Evolutionary conservation across 1,140 invertebrate genomes (phyloP), one percentile per base, ranked within the genome.

Genomic region (Drosophila arawakana): DNA sequence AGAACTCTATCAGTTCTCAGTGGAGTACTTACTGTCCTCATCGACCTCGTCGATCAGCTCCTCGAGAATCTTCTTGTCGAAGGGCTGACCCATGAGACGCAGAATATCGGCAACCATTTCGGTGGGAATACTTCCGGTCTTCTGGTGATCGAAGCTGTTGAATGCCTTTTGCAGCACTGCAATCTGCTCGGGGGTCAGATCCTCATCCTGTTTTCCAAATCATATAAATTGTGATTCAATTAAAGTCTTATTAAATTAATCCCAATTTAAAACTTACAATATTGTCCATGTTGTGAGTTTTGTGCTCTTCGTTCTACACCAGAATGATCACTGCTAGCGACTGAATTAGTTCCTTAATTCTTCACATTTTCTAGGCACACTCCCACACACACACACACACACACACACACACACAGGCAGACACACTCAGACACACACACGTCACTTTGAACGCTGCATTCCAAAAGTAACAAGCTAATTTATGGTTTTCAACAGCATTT

Each of bases 31-130:
- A 98, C 98, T 98, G 93, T 99, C 98, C 69, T 97, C 96, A 92
- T 99, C 98, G 54, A 99, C 97, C 94, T 98, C 97, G 83, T 98
- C 97, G 89, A 99, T 99, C 71, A 99, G 95, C 92, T 98, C 97
- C 92, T 98, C 97, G 43, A 99, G 94, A 92, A 98, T 98, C 86
- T 97, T 96, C 93, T 98, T 98, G 93, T 98, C 98, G 93, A 98
- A 98, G 25, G 97, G 97, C 93, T 98, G 98, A 77, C 98, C 98
- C 97, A 99, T 98, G 91, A 98, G 95, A 84, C 97, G 94, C 41
- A 99, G 94, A 90, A 99, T 98, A 91, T 98, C 97, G 41, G 96
- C 97, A 13, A 99, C 97, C 95, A 98, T 97, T 92, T 98, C 98
- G 75, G 97, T 97, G 71, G 97, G 96, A 92, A 99, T 99, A 91